These are phyloP conservation scores for Pyrrhosoma nymphula DNA, from an alignment of 2,888 invertebrate species.

Conservation along the genomic window DNA sequence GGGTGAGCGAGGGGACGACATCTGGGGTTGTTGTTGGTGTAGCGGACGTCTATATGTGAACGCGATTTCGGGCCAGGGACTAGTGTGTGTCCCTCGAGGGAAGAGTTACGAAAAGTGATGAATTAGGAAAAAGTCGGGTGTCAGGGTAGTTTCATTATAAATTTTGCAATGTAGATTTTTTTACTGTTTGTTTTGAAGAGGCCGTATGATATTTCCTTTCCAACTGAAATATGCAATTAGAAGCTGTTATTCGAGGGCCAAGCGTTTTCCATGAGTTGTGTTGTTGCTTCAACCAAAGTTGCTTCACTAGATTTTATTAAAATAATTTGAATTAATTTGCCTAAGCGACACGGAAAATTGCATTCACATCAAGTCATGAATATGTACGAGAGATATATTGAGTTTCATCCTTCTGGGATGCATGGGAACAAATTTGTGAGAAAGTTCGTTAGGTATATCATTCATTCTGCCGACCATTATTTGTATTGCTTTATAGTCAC, in stretches of 20 bases:
- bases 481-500: background rate
- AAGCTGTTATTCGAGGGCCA: background rate
- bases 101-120: conserved; percentile 42
- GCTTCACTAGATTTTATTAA: background rate
- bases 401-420: background rate
- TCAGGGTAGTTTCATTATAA: background rate
- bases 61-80: background rate
- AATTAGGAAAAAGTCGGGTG: conserved; percentile 52
- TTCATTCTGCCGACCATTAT: background rate
- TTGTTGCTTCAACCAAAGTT: background rate
- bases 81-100: conserved; percentile 28
- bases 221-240: background rate
- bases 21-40: background rate
- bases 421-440: background rate
- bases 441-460: background rate
- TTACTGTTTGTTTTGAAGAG: background rate
- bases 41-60: conserved; percentile 8
- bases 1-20: background rate
- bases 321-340: background rate
- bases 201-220: background rate
- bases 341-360: background rate
- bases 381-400: background rate
- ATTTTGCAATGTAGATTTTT: conserved; percentile 43
- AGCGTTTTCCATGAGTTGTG: background rate
- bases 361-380: background rate